Conservation (phyloP, 2,888 invertebrate genomes). For the Halocaridina rubra region DNA sequence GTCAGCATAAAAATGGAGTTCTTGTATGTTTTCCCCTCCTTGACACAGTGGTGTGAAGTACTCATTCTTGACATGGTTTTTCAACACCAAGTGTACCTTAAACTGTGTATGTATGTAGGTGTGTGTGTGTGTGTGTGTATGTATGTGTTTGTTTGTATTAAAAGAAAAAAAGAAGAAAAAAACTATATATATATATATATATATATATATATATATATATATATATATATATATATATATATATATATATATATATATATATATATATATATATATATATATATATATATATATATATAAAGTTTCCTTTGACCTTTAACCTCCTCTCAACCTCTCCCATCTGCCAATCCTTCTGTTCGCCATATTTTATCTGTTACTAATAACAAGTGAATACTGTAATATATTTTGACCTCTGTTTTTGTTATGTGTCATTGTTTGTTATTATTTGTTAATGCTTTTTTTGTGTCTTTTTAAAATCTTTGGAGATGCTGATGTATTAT, state of each 20-base stretch:
- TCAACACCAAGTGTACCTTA: conserved; percentile 27
- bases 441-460: conserved; percentile 22
- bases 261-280: conserved; percentile 23
- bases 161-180: too few relatives aligned
- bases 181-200: neutral
- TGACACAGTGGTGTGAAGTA: conserved; percentile 8
- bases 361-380: conserved; percentile 32
- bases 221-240: neutral
- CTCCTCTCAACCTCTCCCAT: conserved; percentile 1
- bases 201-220: conserved; percentile 32
- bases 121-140: conserved; percentile 39
- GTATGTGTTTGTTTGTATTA: neutral
- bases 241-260: neutral
- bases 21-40: conserved; percentile 23
- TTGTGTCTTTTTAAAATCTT: conserved; percentile 9
- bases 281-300: neutral
- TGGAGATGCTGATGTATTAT: conserved; percentile 5
- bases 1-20: conserved; percentile 24
- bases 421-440: conserved; percentile 45
- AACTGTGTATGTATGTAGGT: neutral
- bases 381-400: conserved; percentile 24
- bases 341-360: conserved; percentile 26
- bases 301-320: conserved; percentile 14
- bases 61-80: conserved; percentile 29
- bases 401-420: conserved; percentile 49